Evolutionary conservation across 2,113 vertebrate genomes (phyloP).

Genomic region (Axis porcinus): DNA sequence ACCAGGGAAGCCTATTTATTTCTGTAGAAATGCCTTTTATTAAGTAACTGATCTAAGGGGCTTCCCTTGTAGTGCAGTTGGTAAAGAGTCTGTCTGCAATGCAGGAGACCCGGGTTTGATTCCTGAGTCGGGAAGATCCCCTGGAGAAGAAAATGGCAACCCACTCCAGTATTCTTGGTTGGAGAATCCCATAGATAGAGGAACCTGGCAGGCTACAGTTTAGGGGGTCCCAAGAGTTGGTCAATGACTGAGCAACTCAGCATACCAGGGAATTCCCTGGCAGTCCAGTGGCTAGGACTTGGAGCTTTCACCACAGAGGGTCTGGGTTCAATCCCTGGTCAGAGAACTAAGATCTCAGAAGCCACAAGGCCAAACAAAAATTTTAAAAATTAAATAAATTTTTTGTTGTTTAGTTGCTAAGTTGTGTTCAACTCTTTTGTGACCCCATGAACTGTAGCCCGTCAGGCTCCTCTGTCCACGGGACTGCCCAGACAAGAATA

Average conservation of each 20-base stretch:
- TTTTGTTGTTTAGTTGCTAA: neutral
- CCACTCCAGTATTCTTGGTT: neutral
- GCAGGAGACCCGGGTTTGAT: neutral
- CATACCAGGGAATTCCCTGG: neutral
- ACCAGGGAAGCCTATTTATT: neutral
- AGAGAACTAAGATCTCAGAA: neutral
- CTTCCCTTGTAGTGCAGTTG: neutral
- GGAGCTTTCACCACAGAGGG: neutral
- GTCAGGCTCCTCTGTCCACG: neutral
- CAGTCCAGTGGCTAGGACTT: neutral
- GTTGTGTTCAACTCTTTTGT: neutral
- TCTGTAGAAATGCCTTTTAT: neutral
- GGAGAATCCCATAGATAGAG: neutral
- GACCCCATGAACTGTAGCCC: neutral
- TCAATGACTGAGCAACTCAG: neutral
- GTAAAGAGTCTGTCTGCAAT: neutral
- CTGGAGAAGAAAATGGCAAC: neutral
- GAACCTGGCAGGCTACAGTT: neutral
- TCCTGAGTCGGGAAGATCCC: neutral
- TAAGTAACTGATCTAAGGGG: neutral
- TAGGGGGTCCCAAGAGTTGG: neutral
- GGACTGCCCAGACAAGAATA: neutral
- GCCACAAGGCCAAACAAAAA: neutral
- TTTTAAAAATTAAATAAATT: neutral
- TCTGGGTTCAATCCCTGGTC: neutral